Evolutionary conservation across 2,888 invertebrate genomes (phyloP), one percentile per base, ranked within the genome.

Genomic region (Siphlonurus alternatus): DNA sequence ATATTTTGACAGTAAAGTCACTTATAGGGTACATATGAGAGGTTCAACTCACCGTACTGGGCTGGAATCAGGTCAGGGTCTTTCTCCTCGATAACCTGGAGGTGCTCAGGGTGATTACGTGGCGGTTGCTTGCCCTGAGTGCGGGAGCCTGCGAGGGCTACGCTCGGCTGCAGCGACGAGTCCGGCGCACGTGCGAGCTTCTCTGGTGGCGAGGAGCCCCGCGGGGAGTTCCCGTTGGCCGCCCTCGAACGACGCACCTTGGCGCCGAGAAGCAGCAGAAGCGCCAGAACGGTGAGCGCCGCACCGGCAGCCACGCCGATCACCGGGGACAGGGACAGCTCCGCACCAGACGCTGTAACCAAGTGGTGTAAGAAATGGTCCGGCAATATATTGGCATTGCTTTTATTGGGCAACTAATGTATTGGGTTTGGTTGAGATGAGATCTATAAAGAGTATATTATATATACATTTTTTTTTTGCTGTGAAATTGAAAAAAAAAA

Each of bases 281-380:
- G 76, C 23, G 80, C 74, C 53, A 79, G 76, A 63, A 82, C 74
- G 7, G 82, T 81, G 56, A 81, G 73, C 22, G 79, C 74, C 1
- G 79, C 78, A 1, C 82, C 83, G 23, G 80, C 77, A 20, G 80
- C 73, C 51, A 81, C 77, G 1, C 82, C 82, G 59, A 83, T 72
- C 61, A 81, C 71, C 1, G 83, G 81, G 0, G 82, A 81, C 61
- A 82, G 73, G 5, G 78, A 76, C 64, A 82, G 73, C 25, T 80
- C 80, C 1, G 78, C 79, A 68, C 81, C 81, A 64, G 79, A 78
- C 56, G 82, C 83, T 83, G 75, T 23, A 73, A 74, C n/a, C 66
- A 66, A 66, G 69, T 66, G 63, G 51, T 18, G 53, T 23, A 15
- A n/a, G 23, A 7, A n/a, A 1, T 53, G 19, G 19, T n/a, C 19